Evolutionary conservation across 2,113 vertebrate genomes (phyloP), one percentile per base, ranked within the genome.

Genomic region (Tupaia tana): DNA sequence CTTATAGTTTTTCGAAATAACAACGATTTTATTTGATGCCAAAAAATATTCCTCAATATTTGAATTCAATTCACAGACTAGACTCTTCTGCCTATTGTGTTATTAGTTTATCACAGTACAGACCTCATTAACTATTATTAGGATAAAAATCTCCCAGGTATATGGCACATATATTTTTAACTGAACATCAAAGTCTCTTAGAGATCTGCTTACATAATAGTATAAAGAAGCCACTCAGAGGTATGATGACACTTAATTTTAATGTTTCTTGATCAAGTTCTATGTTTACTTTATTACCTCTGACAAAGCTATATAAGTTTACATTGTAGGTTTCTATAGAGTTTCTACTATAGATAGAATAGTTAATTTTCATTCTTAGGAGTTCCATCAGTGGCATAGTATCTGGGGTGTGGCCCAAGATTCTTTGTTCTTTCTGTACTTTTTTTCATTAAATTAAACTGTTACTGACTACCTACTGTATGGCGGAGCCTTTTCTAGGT

Each of bases 391-490:
- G 20, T 54, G 25, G 15, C 9, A 29, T 11, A 43, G 25, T 86
- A n/a, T 86, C 59, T 91, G 63, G 15, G 66, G 31, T 63, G 18
- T 87, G 86, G 63, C 66, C 59, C 59, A 96, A 86, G n/a, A 69
- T 73, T 89, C 25, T 83, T 88, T 84, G 14, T 95, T 92, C 27
- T 79, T 86, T 77, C 29, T 27, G 25, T 71, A 34, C 29, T 18
- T 94, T 94, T 86, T 83, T 84, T 93, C 75, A 86, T 89, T 78
- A 79, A 86, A 54, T 79, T 91, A 86, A 96, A 86, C n/a, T 54
- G 15, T 78, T 95, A 70, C 59, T 86, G 71, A 93, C 20, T 91
- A 63, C 74, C 54, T 27, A 15, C 20, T 95, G 31, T 95, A 12
- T 94, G 27, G 4, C 90, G 43, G n/a, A 22, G 0, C 2, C 12